phyloP scores from a whole-genome alignment of 2,797 vertebrate genomes.

The Ceryle rudis region DNA sequence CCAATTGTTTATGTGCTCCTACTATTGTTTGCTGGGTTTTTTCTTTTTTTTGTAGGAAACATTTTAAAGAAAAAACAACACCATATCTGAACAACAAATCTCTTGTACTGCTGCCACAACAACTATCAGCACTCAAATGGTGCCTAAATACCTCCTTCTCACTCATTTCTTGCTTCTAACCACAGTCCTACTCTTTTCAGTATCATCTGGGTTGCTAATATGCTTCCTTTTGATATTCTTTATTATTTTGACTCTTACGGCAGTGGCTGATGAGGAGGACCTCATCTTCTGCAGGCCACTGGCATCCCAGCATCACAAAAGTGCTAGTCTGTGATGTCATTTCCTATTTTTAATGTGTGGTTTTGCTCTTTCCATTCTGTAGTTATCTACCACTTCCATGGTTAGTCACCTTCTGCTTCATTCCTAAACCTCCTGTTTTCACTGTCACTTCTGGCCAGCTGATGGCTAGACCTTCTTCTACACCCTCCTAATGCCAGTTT shows the following conservation, averaged over 20 bases:
- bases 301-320: neutral
- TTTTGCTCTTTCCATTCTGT: neutral
- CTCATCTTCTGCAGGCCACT: neutral
- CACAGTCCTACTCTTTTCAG: neutral
- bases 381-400: neutral
- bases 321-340: rapidly evolving
- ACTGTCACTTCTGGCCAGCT: neutral
- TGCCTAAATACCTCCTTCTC: neutral
- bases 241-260: neutral
- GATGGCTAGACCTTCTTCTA: neutral
- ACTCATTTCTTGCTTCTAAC: neutral
- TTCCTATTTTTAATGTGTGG: neutral
- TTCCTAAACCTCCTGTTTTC: neutral
- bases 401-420: neutral
- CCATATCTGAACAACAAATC: neutral
- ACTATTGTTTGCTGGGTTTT: neutral
- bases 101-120: neutral
- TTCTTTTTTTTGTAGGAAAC: neutral
- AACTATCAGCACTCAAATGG: neutral
- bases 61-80: neutral
- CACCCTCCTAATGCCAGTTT: neutral
- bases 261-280: no score
- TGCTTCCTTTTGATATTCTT: neutral
- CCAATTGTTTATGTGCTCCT: neutral
- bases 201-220: neutral